Conservation (phyloP, 2,113 vertebrate species). For the Bujurquina vittata region DNA sequence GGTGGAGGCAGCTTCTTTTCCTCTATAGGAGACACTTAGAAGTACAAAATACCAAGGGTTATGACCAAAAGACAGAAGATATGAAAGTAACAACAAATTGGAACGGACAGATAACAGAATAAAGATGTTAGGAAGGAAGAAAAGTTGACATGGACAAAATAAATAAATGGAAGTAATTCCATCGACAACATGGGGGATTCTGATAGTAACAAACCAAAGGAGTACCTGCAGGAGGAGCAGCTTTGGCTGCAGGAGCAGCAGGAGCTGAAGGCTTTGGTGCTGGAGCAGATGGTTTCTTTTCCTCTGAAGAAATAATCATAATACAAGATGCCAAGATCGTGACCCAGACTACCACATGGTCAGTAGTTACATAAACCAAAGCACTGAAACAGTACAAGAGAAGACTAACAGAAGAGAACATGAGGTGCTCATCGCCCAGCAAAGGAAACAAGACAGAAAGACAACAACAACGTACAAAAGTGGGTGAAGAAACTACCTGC, state of each 20-base stretch:
- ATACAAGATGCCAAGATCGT: constrained; percentile 56
- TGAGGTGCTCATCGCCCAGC: not conserved
- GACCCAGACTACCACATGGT: constrained; percentile 13
- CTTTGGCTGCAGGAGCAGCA: constrained; percentile 19
- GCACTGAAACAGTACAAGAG: not conserved
- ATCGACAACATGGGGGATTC: not conserved
- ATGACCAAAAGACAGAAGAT: constrained; percentile 27
- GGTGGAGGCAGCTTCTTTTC: constrained; percentile 44
- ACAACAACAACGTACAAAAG: not conserved
- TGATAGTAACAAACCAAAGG: not conserved
- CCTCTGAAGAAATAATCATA: constrained; percentile 52
- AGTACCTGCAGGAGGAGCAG: constrained; percentile 33
- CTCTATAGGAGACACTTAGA: constrained; percentile 56
- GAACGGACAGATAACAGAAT: constrained; percentile 3
- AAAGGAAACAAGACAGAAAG: not conserved
- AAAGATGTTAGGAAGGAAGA: constrained; percentile 1
- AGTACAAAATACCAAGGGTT: constrained; percentile 46
- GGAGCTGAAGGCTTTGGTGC: not conserved
- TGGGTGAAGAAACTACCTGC: constrained; percentile 33
- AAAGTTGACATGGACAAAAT: not conserved
- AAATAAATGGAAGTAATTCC: not conserved
- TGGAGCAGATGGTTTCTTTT: constrained; percentile 45
- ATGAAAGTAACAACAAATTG: not conserved
- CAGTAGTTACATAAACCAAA: not conserved
- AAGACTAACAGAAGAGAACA: not conserved